phyloP scores from a whole-genome alignment of 2,797 vertebrate genomes.

The Peromyscus nudipes region DNA sequence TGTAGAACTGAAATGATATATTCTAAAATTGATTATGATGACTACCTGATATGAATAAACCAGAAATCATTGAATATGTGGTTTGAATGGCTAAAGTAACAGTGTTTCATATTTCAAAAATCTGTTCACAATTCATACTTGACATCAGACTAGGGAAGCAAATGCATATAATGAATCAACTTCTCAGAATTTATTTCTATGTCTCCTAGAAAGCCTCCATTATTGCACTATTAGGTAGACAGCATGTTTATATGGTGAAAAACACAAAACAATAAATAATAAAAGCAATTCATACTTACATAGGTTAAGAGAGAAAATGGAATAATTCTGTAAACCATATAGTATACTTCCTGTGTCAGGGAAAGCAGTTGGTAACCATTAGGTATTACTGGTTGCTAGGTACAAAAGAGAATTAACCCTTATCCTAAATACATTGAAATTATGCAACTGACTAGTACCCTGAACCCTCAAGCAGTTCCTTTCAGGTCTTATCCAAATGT shows the following conservation, averaged over 20 bases:
- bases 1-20: not conserved
- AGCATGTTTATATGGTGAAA: not conserved
- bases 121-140: not conserved
- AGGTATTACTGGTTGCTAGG: not conserved
- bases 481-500: not conserved
- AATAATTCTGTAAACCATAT: not conserved
- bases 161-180: not conserved
- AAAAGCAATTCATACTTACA: not conserved
- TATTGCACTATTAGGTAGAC: not conserved
- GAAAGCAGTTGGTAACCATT: not conserved
- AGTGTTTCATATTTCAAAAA: not conserved
- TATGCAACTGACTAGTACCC: not conserved
- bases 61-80: not conserved
- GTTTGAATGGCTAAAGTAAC: conserved; percentile 16
- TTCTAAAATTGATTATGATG: conserved; percentile 33
- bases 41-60: not conserved
- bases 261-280: conserved; percentile 44
- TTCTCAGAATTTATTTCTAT: not conserved
- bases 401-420: conserved; percentile 3
- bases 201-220: not conserved
- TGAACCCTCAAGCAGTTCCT: not conserved
- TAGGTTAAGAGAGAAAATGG: not conserved
- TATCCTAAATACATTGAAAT: not conserved
- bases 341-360: not conserved
- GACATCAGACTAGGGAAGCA: not conserved